Evolutionary conservation across 2,888 invertebrate genomes (phyloP).

Genomic region (Agrotis clavis): DNA sequence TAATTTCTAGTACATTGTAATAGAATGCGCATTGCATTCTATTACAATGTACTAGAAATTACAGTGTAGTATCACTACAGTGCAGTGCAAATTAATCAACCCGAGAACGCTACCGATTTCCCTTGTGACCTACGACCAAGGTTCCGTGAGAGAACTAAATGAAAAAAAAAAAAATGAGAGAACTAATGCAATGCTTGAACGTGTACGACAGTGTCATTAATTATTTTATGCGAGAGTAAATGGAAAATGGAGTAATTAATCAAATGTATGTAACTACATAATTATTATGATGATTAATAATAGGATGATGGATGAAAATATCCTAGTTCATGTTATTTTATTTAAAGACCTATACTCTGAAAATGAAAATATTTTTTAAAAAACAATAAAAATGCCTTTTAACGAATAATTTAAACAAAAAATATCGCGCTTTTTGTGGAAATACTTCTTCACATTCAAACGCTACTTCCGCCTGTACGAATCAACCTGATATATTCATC

Average conservation of each 20-base stretch:
- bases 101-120: conserved; percentile 38
- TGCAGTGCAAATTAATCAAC: conserved; percentile 53
- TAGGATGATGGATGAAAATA: no score
- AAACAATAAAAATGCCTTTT: no score
- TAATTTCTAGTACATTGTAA: conserved; percentile 21
- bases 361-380: no score
- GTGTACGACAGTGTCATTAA: conserved; percentile 3
- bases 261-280: neutral
- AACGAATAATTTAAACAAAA: no score
- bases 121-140: conserved; percentile 22
- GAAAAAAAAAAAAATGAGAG: no score
- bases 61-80: conserved; percentile 37
- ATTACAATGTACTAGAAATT: conserved; percentile 11
- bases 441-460: neutral
- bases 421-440: no score
- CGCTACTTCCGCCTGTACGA: neutral
- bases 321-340: no score
- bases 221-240: no score
- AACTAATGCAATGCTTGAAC: neutral
- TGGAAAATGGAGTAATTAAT: neutral
- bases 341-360: no score
- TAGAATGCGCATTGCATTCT: conserved; percentile 1
- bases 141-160: conserved; percentile 11
- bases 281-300: no score
- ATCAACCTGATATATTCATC: conserved; percentile 18